Evolutionary conservation across 2,888 invertebrate species (phyloP), one percentile per base, ranked within the genome.

Genomic region (Leptopterna dolabrata): DNA sequence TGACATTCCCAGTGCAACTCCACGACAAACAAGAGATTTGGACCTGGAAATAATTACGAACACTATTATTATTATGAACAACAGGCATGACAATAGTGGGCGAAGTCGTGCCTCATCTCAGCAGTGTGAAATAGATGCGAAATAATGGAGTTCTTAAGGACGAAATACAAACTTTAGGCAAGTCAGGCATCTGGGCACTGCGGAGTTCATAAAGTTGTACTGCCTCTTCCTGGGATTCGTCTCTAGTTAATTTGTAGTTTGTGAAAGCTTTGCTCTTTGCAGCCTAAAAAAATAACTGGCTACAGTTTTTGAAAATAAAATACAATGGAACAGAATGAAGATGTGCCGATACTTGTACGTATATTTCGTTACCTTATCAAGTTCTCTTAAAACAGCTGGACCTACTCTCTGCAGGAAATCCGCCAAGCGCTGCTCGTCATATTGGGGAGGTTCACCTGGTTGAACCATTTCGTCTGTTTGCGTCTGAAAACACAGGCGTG

Each of bases 1-100:
- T 45, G 0, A 90, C 89, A 87, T 89, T 89, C 13, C 90, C 91
- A 19, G 90, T 90, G 73, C 90, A 90, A 88, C 90, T 91, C 91
- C 90, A 91, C 9, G 90, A 89, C 29, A 90, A 43, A 14, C 89
- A 86, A 43, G 88, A 90, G 14, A 91, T 89, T 88, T 89, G 90
- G 36, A 89, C 85, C 90, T 90, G 80, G 43, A 84, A 78, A 73
- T 19, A 86, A 88, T 88, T 7, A 0, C 30, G 19, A 73, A 73
- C n/a, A n/a, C n/a, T n/a, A n/a, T n/a, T n/a, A n/a, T n/a, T n/a
- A n/a, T n/a, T n/a, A n/a, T n/a, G n/a, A n/a, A n/a, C n/a, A n/a
- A n/a, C n/a, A n/a, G n/a, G n/a, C n/a, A n/a, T n/a, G n/a, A n/a
- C n/a, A n/a, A n/a, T n/a, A n/a, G n/a, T n/a, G n/a, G n/a, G n/a